These are phyloP conservation scores for Neria commutata DNA, from an alignment of 2,888 invertebrate species.

Conservation along the genomic window DNA sequence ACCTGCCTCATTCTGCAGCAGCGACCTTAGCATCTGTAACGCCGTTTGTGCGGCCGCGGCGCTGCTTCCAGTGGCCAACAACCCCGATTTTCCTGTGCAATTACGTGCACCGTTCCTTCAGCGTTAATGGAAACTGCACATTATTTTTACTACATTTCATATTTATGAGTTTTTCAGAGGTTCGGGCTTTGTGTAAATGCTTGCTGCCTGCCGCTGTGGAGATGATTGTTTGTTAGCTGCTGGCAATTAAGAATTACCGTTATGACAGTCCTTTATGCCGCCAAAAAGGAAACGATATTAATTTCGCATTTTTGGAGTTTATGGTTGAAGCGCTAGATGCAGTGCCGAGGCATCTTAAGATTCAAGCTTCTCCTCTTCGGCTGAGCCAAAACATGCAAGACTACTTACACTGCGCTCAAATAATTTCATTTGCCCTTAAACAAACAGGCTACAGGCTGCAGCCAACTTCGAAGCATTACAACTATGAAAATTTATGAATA, in stretches of 20 bases:
- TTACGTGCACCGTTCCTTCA: constrained; percentile 31
- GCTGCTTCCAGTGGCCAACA: not conserved
- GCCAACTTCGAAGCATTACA: too few species aligned
- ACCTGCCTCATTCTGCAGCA: not conserved
- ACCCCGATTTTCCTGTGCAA: not conserved
- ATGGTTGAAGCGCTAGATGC: too few species aligned
- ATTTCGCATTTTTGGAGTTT: not conserved
- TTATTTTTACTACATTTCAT: constrained; percentile 53
- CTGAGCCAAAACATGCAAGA: too few species aligned
- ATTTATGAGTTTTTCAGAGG: constrained; percentile 46
- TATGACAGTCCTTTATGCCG: not conserved
- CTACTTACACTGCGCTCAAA: too few species aligned
- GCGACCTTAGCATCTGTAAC: not conserved
- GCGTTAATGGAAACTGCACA: constrained; percentile 53
- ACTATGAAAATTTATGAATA: constrained; percentile 44
- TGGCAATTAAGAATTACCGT: too few species aligned
- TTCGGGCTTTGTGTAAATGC: too few species aligned
- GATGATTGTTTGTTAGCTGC: too few species aligned
- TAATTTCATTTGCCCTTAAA: too few species aligned
- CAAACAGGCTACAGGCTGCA: too few species aligned
- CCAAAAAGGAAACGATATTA: not conserved
- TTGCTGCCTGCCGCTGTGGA: too few species aligned
- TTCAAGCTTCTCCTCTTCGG: too few species aligned
- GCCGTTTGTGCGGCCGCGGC: not conserved
- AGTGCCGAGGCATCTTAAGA: too few species aligned